Percentiles rank a stretch among this genome's conserved stretches.
Conservation (phyloP, 2,888 invertebrate genomes). For the Leuctra nigra region DNA sequence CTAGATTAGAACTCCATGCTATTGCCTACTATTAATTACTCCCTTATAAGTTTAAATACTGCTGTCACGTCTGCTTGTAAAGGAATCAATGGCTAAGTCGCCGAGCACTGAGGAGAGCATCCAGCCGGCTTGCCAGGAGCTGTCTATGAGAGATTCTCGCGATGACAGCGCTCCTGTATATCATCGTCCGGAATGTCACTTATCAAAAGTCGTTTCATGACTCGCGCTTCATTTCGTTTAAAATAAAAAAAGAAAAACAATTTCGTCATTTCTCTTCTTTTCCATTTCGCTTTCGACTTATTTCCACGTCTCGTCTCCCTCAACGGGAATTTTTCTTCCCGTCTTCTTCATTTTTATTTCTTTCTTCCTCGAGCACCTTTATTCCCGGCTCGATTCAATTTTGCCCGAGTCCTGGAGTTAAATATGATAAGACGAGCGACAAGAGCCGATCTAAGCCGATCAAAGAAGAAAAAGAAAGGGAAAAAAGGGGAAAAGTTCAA, state of each 20-base stretch:
- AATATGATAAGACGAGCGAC: slow-evolving; percentile 17
- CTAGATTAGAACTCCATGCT: no score
- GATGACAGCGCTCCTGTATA: no score
- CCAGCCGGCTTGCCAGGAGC: no score
- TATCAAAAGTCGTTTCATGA: slow-evolving; percentile 5
- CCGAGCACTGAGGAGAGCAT: no score
- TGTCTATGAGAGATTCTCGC: no score
- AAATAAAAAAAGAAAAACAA: slow-evolving; percentile 3
- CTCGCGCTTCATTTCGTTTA: slow-evolving; percentile 2
- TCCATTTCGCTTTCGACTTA: neutral
- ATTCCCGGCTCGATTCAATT: slow-evolving; percentile 2
- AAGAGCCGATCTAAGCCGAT: slow-evolving; percentile 14
- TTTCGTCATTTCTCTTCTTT: neutral
- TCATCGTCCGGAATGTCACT: no score
- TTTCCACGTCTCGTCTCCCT: neutral
- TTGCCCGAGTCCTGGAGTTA: neutral
- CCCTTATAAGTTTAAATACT: no score
- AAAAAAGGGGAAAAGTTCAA: neutral
- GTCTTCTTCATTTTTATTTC: slow-evolving; percentile 5
- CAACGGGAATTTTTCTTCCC: neutral
- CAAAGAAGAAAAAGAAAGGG: neutral
- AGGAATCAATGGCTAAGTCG: no score
- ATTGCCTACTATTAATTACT: no score
- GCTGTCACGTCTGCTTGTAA: no score
- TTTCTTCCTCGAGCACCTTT: neutral